Percentiles rank a stretch among this genome's conserved stretches.
Evolutionary conservation across 1,140 invertebrate genomes (phyloP).

Genomic region (Hetaerina americana): DNA sequence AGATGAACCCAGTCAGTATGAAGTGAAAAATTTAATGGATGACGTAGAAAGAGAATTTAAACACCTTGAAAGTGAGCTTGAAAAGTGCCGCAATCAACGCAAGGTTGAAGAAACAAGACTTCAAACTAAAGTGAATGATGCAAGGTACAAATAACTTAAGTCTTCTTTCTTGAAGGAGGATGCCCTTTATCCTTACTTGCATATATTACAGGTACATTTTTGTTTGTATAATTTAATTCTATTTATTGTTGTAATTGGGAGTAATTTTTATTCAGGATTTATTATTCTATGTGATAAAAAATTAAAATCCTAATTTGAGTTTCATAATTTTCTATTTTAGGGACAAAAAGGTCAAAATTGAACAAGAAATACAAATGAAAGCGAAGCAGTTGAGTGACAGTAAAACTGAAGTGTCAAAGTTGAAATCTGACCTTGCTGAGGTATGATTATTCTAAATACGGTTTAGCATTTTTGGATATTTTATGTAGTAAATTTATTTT

Average conservation of each 20-base stretch:
- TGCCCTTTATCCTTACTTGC: no score
- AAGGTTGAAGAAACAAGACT: conserved; percentile 26
- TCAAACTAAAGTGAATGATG: conserved; percentile 32
- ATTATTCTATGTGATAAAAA: no score
- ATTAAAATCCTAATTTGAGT: no score
- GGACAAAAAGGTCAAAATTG: conserved; percentile 28
- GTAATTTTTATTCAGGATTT: no score
- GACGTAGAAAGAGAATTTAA: background rate
- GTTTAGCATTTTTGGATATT: no score
- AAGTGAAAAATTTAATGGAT: conserved; percentile 12
- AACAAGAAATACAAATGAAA: conserved; percentile 31
- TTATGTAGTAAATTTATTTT: no score
- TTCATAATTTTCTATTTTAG: conserved; percentile 18
- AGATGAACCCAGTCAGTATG: conserved; percentile 9
- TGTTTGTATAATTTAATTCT: no score
- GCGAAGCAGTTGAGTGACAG: conserved; percentile 28
- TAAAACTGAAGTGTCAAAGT: conserved; percentile 26
- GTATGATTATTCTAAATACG: no score
- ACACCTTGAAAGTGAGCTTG: background rate
- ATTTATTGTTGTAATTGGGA: no score
- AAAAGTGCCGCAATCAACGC: background rate
- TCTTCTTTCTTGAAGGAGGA: no score
- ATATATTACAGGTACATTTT: no score
- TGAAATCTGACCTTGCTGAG: conserved; percentile 23
- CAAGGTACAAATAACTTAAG: no score